These are phyloP conservation scores for Chaetophractus vellerosus DNA, from an alignment of 2,797 vertebrate genomes.

Conservation along the genomic window DNA sequence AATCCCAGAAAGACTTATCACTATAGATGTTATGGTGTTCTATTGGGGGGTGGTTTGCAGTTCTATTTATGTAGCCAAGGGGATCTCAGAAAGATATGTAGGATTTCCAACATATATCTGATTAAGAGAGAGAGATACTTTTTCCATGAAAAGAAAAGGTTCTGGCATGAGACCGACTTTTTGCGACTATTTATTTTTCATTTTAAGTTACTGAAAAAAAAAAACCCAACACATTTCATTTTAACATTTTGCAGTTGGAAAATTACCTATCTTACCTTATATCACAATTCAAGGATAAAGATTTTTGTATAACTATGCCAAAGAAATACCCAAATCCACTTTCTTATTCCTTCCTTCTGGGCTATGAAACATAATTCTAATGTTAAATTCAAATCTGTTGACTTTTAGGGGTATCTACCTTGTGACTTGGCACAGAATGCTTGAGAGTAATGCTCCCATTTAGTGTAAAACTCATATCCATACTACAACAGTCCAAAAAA, in stretches of 20 bases:
- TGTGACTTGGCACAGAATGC: background rate
- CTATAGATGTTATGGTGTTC: background rate
- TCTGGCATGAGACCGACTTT: constrained; percentile 43
- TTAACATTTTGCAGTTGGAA: constrained; percentile 38
- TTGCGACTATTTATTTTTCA: constrained; percentile 48
- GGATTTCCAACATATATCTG: background rate
- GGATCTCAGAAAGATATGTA: constrained; percentile 2
- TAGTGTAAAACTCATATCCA: constrained; percentile 46
- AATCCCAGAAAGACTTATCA: background rate
- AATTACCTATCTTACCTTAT: constrained; percentile 11
- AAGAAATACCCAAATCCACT: background rate
- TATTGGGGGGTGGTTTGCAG: background rate
- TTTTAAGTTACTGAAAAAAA: constrained; percentile 59
- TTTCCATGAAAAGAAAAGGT: constrained; percentile 28
- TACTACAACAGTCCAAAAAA: constrained; percentile 42
- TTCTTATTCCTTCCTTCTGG: constrained; percentile 43
- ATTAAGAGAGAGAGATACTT: constrained; percentile 30
- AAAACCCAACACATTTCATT: background rate
- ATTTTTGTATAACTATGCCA: constrained; percentile 14
- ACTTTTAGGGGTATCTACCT: constrained; percentile 28
- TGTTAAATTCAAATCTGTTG: constrained; percentile 60
- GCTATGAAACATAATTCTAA: constrained; percentile 4
- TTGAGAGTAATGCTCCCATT: constrained; percentile 58
- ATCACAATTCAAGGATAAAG: constrained; percentile 56
- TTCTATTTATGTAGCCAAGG: constrained; percentile 1